Base-by-base conservation (phyloP, 1,140 invertebrate species). In the Calephelis virginiensis region DNA sequence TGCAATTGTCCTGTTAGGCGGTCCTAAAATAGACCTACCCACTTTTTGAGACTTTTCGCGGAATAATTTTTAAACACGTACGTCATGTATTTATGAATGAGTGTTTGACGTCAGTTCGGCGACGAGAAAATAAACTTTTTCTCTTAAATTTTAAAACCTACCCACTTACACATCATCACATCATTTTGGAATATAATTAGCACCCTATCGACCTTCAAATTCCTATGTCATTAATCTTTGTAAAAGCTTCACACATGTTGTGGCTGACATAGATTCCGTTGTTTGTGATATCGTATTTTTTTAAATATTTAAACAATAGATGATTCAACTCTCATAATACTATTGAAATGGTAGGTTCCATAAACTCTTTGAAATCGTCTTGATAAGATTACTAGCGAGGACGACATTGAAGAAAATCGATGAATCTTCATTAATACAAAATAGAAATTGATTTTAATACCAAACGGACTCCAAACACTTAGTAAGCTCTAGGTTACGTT, bases 31-130 rank as follows among this genome's bases (percentile, higher is more conserved):
- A 59, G 53, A 59, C 28, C 12, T 12, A 11, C 28, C 11, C 7
- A 12, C 17, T 28, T 2, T 37, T 17, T 6, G 10, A 3, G 8
- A 10, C 11, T 12, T 59, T 59, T 3, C 37, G 37, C 5, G 11
- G 12, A 8, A 59, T 59, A 38, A 28, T 38, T 38, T 59, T 59
- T 70, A 74, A n/a, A 66, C 61, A 61, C 28, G 61, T 61, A 76
- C 76, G 75, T 77, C 70, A 75, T 61, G 61, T 67, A 60, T 78
- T 85, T 76, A 78, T 89, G 84, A 86, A 89, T 89, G 84, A 69
- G 72, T 53, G 69, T 70, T 69, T 47, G 38, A 67, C 71, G 71
- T 70, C 59, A 65, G 62, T 12, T 14, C n/a, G 43, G 62, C 10
- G 59, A 49, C 46, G 17, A 37, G 13, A n/a, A 63, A 45, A 56